Evolutionary conservation across 2,797 vertebrate genomes (phyloP), one percentile per base, ranked within the genome.

Genomic region (Podarcis lilfordi): DNA sequence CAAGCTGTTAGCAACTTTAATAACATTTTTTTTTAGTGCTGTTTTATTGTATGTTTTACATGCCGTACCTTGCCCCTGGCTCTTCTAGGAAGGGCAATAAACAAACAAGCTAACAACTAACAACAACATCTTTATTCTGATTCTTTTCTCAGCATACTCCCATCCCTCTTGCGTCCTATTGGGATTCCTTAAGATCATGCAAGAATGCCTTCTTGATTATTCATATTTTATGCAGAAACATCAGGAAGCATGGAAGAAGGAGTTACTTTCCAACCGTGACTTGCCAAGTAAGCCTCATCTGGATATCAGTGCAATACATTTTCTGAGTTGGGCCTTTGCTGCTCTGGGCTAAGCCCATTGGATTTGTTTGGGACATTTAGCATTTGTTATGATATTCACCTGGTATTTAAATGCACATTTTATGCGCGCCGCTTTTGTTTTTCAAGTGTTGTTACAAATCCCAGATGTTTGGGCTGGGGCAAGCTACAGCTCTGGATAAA

Each of bases 381-480:
- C 32, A 59, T 84, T 84, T 59, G 69, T 74, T 23, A 74, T 74
- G 5, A 66, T 74, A 55, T 84, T 84, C 43, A 72, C 45, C 69
- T 84, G 45, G 43, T 50, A 45, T 83, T 83, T 32, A 71, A 64
- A 74, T 76, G 9, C 8, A 76, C 23, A 68, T 78, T 78, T 68
- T 68, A 77, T 45, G 15, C 9, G 25, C 64, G n/a, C 11, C 45
- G 40, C 25, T 25, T 82, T 82, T 87, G 29, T 75, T 82, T 82
- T 25, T 86, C 55, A 68, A 77, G 61, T 68, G 13, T 82, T 37
- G 5, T 74, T 81, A 80, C 17, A 68, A 66, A 35, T 55, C 80
- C 80, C 80, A 82, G 80, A 88, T 77, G 59, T 55, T 55, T 77
- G n/a, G 71, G 71, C 37, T 66, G 29, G 37, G 32, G 40, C 80